A percentile compares a stretch with the other conserved stretches of the same genome.
Conservation (phyloP, 1,140 invertebrate genomes). For the Heliothis subflexa region DNA sequence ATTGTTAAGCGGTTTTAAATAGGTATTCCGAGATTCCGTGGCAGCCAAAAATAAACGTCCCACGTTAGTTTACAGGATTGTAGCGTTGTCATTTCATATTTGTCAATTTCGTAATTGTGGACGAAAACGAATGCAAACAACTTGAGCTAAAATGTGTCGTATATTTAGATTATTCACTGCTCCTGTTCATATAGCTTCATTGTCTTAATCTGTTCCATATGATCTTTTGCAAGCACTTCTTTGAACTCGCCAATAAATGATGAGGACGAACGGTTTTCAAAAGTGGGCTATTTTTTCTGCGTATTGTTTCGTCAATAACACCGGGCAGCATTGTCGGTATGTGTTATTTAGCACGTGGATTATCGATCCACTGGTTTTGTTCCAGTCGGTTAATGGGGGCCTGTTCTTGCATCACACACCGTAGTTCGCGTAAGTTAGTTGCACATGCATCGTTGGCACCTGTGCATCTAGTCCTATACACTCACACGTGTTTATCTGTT, state of each 20-base stretch:
- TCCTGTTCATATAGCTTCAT: not conserved
- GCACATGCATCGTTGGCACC: constrained; percentile 42
- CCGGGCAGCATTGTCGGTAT: not conserved
- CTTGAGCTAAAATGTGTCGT: not conserved
- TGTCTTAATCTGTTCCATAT: constrained; percentile 2
- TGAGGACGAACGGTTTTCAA: constrained; percentile 21
- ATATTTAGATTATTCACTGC: not conserved
- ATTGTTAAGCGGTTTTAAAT: constrained; percentile 22
- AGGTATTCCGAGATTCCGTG: constrained; percentile 37
- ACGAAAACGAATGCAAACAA: not conserved
- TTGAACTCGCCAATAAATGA: constrained; percentile 12
- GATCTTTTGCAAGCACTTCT: constrained; percentile 27
- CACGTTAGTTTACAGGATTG: constrained; percentile 4
- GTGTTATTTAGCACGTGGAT: constrained; percentile 45
- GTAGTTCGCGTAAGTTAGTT: constrained; percentile 37
- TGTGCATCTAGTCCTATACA: constrained; percentile 19
- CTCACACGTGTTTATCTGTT: constrained; percentile 43
- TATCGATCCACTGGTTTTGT: constrained; percentile 33
- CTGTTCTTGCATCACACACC: constrained; percentile 46
- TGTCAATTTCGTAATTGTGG: not conserved
- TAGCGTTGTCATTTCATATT: constrained; percentile 8
- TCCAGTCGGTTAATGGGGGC: constrained; percentile 25
- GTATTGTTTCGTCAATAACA: constrained; percentile 28
- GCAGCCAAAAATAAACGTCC: constrained; percentile 40
- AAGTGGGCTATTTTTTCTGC: constrained; percentile 36